A percentile compares a stretch with the other conserved stretches of the same genome.
These are phyloP conservation scores for Tarsius wallacei DNA, from an alignment of 2,797 vertebrate genomes.

Conservation along the genomic window DNA sequence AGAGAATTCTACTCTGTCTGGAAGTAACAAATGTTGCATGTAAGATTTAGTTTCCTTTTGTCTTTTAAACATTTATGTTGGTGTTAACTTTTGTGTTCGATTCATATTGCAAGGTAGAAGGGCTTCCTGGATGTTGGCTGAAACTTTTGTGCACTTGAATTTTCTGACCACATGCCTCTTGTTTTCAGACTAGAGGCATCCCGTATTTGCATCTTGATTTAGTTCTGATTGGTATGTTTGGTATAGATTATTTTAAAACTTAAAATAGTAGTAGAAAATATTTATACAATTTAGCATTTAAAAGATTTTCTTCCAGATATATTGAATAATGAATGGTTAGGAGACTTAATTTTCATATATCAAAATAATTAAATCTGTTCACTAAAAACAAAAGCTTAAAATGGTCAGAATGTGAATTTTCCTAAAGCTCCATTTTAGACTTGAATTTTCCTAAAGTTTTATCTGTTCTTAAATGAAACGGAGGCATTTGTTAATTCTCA, in stretches of 20 bases:
- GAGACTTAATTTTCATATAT: constrained; percentile 35
- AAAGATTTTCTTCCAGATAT: background rate
- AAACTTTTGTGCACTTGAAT: background rate
- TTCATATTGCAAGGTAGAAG: background rate
- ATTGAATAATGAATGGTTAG: background rate
- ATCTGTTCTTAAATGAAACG: constrained; percentile 49
- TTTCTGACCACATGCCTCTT: background rate
- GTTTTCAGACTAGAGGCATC: background rate
- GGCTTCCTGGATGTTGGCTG: background rate
- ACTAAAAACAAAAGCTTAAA: constrained; percentile 51
- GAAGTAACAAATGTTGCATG: constrained; percentile 96
- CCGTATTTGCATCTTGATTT: background rate
- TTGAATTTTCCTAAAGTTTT: constrained; percentile 47
- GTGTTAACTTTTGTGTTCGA: background rate
- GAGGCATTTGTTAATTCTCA: constrained; percentile 66
- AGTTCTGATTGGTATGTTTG: constrained; percentile 16
- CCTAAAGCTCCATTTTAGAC: background rate
- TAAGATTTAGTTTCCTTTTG: constrained; percentile 88
- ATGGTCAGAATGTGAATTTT: constrained; percentile 44
- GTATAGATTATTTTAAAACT: constrained; percentile 59
- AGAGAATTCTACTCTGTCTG: constrained; percentile 92
- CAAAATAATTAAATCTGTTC: constrained; percentile 54
- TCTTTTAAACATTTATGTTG: background rate
- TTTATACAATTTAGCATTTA: background rate
- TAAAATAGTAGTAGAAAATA: constrained; percentile 21